Evolutionary conservation across 2,113 vertebrate genomes (phyloP).

Genomic region (Crypturellus undulatus): DNA sequence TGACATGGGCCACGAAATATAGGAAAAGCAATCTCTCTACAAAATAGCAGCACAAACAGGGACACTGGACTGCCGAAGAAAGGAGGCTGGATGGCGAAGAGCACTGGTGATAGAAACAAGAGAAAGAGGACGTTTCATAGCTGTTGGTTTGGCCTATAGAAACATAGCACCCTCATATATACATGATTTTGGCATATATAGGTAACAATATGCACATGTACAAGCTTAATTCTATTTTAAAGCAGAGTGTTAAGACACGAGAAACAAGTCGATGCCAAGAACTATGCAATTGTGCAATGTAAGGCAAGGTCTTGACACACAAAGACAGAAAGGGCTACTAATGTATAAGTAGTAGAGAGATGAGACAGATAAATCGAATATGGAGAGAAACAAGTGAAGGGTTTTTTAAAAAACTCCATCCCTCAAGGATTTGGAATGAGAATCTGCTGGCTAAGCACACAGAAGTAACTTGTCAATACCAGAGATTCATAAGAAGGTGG

Average conservation of each 20-base stretch:
- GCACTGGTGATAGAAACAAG: not conserved
- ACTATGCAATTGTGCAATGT: not conserved
- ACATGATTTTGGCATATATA: not conserved
- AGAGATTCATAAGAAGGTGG: not conserved
- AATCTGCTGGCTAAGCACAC: not conserved
- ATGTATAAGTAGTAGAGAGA: not conserved
- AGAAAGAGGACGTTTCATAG: not conserved
- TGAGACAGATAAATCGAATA: not conserved
- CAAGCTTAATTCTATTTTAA: not conserved
- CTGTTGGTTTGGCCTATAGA: not conserved
- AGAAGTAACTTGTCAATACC: not conserved
- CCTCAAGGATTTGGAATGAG: not conserved
- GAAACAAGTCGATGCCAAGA: not conserved
- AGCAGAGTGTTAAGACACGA: not conserved
- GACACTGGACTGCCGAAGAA: not conserved
- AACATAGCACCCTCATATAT: not conserved
- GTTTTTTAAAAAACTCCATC: too few relatives aligned
- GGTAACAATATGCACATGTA: fast-evolving
- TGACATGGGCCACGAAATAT: not conserved
- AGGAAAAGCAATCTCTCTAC: too few relatives aligned
- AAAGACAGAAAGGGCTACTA: not conserved
- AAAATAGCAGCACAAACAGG: fast-evolving
- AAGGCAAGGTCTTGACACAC: not conserved
- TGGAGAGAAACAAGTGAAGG: not conserved
- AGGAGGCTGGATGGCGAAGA: not conserved